A percentile compares a stretch with the other conserved stretches of the same genome.
phyloP scores from a whole-genome alignment of 2,888 invertebrate species.

The Chamaedrilus cognettii region DNA sequence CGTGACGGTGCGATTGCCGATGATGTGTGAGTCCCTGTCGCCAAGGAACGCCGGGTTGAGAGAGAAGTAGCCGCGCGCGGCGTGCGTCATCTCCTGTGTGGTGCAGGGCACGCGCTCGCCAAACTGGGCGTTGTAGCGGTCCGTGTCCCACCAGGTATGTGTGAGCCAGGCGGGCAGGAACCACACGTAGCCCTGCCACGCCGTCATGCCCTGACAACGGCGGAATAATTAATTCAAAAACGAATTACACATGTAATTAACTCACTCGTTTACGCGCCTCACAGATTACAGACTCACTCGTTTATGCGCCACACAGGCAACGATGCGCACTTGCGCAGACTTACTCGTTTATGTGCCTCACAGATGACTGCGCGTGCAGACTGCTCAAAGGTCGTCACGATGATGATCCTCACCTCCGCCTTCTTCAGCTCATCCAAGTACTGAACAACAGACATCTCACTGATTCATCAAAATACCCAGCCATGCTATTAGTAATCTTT shows the following conservation, averaged over 20 bases:
- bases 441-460: too few species aligned
- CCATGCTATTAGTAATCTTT: too few species aligned
- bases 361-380: conserved; percentile 75
- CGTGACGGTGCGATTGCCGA: conserved; percentile 65
- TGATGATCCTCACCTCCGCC: conserved; percentile 74
- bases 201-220: conserved; percentile 61
- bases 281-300: too few species aligned
- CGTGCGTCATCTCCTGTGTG: conserved; percentile 66
- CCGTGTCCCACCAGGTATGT: conserved; percentile 61
- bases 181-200: conserved; percentile 77
- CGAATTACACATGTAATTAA: too few species aligned
- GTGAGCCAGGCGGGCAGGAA: conserved; percentile 74
- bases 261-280: too few species aligned
- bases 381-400: conserved; percentile 75
- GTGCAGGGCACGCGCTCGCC: conserved; percentile 67
- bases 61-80: conserved; percentile 74
- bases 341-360: conserved; percentile 70
- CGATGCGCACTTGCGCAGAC: too few species aligned
- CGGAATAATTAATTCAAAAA: too few species aligned
- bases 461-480: too few species aligned
- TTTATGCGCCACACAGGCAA: too few species aligned
- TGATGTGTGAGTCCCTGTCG: conserved; percentile 65
- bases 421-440: conserved; percentile 38
- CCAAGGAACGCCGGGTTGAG: conserved; percentile 72
- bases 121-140: conserved; percentile 51